Evolutionary conservation across 2,113 vertebrate genomes (phyloP).

Genomic region (Dicerorhinus sumatrensis): DNA sequence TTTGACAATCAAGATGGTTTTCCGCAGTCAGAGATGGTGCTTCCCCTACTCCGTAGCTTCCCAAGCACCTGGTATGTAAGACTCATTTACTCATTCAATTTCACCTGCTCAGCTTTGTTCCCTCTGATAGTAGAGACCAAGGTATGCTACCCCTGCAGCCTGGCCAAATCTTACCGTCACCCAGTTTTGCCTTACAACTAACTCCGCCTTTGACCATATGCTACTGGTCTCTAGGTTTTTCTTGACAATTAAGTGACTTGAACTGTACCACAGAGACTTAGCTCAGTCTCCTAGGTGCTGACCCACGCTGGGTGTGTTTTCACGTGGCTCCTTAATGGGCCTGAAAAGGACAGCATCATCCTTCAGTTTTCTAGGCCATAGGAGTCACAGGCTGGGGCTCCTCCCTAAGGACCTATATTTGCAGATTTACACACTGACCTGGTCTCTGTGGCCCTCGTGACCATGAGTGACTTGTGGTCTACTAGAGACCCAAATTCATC

Average conservation of each 20-base stretch:
- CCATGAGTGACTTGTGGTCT: background rate
- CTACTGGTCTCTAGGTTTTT: background rate
- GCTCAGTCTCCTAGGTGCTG: background rate
- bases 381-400: background rate
- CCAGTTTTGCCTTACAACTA: background rate
- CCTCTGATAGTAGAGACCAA: background rate
- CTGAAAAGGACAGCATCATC: background rate
- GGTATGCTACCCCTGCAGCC: background rate
- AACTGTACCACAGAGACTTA: background rate
- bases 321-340: background rate
- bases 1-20: background rate
- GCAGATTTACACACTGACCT: background rate
- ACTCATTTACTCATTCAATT: no score
- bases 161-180: background rate
- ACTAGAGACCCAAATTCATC: background rate
- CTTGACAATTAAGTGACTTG: background rate
- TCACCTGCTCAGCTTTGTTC: background rate
- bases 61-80: background rate
- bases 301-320: background rate
- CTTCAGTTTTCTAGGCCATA: background rate
- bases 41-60: background rate
- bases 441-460: background rate
- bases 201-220: background rate
- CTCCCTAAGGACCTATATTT: background rate
- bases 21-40: background rate